phyloP scores from a whole-genome alignment of 2,113 vertebrate genomes.

The Muscicapa adusta region DNA sequence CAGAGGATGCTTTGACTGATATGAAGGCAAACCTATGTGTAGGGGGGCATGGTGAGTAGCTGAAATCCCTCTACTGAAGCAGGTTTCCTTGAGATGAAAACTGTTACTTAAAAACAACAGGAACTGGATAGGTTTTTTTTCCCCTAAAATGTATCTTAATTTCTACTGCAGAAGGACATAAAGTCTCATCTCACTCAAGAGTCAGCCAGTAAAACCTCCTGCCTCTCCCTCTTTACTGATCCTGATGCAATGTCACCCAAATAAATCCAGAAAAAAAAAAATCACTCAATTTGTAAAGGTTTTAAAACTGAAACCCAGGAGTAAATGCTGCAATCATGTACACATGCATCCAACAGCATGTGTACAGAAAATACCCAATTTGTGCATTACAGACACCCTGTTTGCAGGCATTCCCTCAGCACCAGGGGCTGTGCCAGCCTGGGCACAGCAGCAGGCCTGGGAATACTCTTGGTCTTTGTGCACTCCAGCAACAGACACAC shows the following conservation, averaged over 20 bases:
- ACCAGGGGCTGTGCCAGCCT: background rate
- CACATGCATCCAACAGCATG: background rate
- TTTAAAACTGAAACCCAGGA: background rate
- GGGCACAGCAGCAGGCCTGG: background rate
- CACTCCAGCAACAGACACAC: background rate
- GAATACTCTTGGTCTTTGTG: background rate
- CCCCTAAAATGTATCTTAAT: background rate
- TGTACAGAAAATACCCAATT: background rate
- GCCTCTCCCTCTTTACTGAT: background rate
- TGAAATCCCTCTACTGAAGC: background rate
- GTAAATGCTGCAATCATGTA: background rate
- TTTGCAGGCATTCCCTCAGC: background rate
- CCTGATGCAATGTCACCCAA: background rate
- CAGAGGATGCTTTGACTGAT: fast-evolving
- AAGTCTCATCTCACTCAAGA: background rate
- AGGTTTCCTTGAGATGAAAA: background rate
- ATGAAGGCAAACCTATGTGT: background rate
- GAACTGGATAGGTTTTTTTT: fast-evolving
- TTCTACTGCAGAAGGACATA: background rate
- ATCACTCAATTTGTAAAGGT: background rate
- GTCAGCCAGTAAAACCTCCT: background rate
- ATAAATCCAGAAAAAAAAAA: background rate
- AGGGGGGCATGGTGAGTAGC: background rate
- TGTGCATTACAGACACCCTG: fast-evolving
- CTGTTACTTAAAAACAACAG: background rate